A percentile compares a stretch with the other conserved stretches of the same genome.
These are phyloP conservation scores for Mormyrops boulengeri DNA, from an alignment of 2,797 vertebrate genomes.

Conservation along the genomic window DNA sequence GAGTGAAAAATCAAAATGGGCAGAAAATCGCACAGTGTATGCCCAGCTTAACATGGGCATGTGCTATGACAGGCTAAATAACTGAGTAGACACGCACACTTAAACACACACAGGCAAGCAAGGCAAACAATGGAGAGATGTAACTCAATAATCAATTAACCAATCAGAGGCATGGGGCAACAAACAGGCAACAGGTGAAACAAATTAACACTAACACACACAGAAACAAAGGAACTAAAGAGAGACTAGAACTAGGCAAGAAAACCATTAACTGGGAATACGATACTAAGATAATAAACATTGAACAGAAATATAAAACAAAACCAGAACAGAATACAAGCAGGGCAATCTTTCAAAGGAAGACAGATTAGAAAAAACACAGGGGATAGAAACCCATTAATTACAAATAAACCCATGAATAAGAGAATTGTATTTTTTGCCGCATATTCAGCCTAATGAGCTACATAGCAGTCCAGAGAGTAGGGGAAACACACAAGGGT, in stretches of 20 bases:
- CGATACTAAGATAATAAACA: background rate
- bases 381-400: background rate
- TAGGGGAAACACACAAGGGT: background rate
- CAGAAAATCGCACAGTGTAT: no score
- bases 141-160: background rate
- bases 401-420: background rate
- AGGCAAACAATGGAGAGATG: background rate
- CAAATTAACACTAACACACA: background rate
- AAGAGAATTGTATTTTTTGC: background rate
- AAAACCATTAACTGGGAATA: background rate
- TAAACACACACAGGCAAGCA: background rate
- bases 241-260: background rate
- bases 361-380: background rate
- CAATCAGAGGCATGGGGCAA: background rate
- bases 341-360: background rate
- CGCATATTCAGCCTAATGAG: no score
- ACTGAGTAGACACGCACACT: background rate
- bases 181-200: background rate
- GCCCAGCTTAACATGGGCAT: background rate
- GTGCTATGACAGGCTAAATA: background rate
- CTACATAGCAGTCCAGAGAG: background rate
- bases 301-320: background rate
- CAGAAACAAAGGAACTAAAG: background rate
- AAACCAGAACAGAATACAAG: background rate
- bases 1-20: no score